These are phyloP conservation scores for Sympetrum striolatum DNA, from an alignment of 2,888 invertebrate genomes.

Conservation along the genomic window DNA sequence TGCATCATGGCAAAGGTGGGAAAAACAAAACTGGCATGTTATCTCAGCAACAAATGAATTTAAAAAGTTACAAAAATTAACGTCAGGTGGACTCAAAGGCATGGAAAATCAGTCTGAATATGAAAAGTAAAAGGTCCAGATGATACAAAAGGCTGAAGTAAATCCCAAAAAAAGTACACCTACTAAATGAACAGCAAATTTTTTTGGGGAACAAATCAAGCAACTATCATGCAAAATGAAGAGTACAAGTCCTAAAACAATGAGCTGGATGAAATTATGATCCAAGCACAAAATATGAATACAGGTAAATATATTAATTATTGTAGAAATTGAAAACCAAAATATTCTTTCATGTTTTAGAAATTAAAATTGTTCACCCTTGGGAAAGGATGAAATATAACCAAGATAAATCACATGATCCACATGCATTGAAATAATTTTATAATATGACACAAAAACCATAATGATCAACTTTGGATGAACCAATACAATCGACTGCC, in stretches of 20 bases:
- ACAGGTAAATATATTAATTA: background rate
- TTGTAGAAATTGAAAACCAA: background rate
- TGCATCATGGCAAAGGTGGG: background rate
- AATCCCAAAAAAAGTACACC: conserved; percentile 36
- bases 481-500: too few relatives aligned
- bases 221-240: conserved; percentile 24
- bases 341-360: background rate
- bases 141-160: background rate
- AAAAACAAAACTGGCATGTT: background rate
- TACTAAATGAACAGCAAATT: conserved; percentile 11
- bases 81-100: conserved; percentile 14
- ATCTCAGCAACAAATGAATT: background rate
- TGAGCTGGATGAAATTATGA: background rate
- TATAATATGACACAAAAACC: background rate
- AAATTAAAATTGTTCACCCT: background rate
- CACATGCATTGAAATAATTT: background rate
- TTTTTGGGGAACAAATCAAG: conserved; percentile 15
- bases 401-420: background rate
- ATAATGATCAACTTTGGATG: background rate
- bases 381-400: background rate
- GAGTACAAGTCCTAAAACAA: background rate
- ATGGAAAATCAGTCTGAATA: conserved; percentile 10
- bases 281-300: background rate
- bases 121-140: conserved; percentile 15
- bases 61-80: background rate